Base-by-base conservation (phyloP, 2,113 vertebrate genomes). In the Monopterus albus region DNA sequence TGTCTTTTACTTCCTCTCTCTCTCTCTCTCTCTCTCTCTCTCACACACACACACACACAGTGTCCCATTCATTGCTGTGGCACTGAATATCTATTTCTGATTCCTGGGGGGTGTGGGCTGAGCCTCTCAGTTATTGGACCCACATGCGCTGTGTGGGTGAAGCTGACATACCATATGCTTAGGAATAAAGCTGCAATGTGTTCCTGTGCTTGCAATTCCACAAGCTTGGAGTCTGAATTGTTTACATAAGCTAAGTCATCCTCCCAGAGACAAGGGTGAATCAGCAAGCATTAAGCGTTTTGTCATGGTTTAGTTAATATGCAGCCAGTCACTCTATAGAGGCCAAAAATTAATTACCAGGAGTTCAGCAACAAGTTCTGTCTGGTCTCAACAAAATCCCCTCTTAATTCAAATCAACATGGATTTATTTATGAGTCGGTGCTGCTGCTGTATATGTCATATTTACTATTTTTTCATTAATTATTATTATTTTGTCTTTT, bases 61-160 rank as follows among this genome's bases (percentile, higher is more conserved):
- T 71, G 33, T 21, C 47, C 20, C 63, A 33, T 28, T 63, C 47
- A 28, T 39, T 23, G 38, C 23, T 31, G 47, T 74, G 53, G 65
- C 55, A 56, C 38, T 74, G 64, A 75, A 53, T 65, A 46, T 87
- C 60, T 90, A 84, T 87, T 82, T 84, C 42, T 80, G 83, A 47
- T 61, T 84, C 43, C 81, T 43, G 56, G 28, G 60, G 73, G 60
- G 46, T 67, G 85, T 82, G 78, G 67, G 81, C 74, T 74, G 79
- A 77, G 64, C 55, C 23, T 59, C 64, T 57, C 45, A 2, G 18
- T 69, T 52, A 52, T 29, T 69, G 49, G 65, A 79, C 63, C 83
- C 83, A 84, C 88, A 86, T 81, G 83, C 78, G 75, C 63, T 62
- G 79, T 72, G 89, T 89, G 87, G 88, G 90, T 57, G 78, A 55